These are phyloP conservation scores for Paramisgurnus dabryanus DNA, from an alignment of 2,113 vertebrate species.

Conservation along the genomic window DNA sequence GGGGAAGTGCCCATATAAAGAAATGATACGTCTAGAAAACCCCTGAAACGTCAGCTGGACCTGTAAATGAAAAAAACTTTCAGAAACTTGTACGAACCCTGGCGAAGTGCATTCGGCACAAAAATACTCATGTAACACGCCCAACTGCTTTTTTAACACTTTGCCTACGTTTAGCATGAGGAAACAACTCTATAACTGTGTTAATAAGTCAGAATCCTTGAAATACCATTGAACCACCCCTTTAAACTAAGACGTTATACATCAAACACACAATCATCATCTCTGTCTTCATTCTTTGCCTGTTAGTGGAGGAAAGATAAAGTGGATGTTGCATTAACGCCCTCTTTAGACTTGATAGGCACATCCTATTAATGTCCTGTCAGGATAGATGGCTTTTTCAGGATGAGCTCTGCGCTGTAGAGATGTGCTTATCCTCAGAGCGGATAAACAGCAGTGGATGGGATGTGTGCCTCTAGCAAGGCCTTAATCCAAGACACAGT, in stretches of 20 bases:
- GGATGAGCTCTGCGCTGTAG: constrained; percentile 23
- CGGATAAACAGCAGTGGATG: constrained; percentile 23
- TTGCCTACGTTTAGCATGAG: too few species aligned
- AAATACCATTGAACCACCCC: too few species aligned
- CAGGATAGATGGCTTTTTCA: constrained; percentile 34
- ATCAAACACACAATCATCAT: background rate
- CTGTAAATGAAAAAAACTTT: too few species aligned
- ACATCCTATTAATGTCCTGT: constrained; percentile 54
- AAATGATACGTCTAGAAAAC: too few species aligned
- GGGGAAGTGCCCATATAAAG: too few species aligned
- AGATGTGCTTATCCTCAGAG: constrained; percentile 13
- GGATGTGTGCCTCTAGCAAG: constrained; percentile 2
- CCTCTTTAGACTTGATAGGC: constrained; percentile 35
- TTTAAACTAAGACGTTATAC: background rate
- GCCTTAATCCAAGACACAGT: constrained; percentile 5
- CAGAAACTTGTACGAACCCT: too few species aligned
- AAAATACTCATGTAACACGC: too few species aligned
- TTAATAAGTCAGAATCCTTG: too few species aligned
- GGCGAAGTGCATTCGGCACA: too few species aligned
- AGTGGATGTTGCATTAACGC: constrained; percentile 27
- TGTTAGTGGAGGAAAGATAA: background rate
- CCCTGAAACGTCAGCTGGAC: too few species aligned
- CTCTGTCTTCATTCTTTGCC: constrained; percentile 1
- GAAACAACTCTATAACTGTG: too few species aligned
- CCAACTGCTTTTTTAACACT: too few species aligned